phyloP scores from a whole-genome alignment of 2,113 vertebrate species.

The Cranoglanis bouderius region DNA sequence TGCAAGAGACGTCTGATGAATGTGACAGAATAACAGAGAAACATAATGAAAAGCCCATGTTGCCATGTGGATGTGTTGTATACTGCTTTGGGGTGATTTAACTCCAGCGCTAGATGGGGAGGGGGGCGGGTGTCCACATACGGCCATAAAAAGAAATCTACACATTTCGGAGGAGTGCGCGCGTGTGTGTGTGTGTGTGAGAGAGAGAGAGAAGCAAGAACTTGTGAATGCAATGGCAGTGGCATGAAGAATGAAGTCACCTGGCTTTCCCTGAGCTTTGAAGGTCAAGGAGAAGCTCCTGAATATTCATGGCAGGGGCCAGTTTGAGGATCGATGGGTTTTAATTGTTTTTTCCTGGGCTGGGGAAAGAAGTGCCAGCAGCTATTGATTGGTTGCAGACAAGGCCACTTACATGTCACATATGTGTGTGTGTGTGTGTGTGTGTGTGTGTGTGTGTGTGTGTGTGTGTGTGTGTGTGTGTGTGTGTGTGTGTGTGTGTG shows the following conservation, averaged over 20 bases:
- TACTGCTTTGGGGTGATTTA: constrained; percentile 49
- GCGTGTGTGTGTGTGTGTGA: constrained; percentile 10
- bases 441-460: constrained; percentile 25
- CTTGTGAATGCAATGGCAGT: constrained; percentile 65
- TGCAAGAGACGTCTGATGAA: constrained; percentile 38
- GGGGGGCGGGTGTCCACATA: constrained; percentile 15
- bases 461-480: constrained; percentile 21
- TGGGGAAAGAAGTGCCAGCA: constrained; percentile 95
- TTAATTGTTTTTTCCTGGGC: constrained; percentile 99
- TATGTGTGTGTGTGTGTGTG: constrained; percentile 33
- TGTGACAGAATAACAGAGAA: constrained; percentile 54
- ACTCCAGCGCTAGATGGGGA: constrained; percentile 12
- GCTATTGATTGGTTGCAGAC: constrained; percentile 88
- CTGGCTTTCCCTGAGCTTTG: constrained; percentile 80
- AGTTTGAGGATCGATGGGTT: constrained; percentile 89
- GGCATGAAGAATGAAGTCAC: constrained; percentile 79
- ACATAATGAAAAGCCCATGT: constrained; percentile 48
- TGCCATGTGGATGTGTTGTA: background rate
- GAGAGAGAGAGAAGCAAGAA: constrained; percentile 25
- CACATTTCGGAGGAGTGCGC: constrained; percentile 15
- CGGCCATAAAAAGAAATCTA: constrained; percentile 51
- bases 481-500: constrained; percentile 10
- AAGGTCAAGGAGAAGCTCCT: constrained; percentile 99
- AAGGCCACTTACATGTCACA: constrained; percentile 65
- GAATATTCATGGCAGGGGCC: constrained; percentile 93